phyloP scores from a whole-genome alignment of 1,140 invertebrate species.

The Aphaenogaster ashmeadi region DNA sequence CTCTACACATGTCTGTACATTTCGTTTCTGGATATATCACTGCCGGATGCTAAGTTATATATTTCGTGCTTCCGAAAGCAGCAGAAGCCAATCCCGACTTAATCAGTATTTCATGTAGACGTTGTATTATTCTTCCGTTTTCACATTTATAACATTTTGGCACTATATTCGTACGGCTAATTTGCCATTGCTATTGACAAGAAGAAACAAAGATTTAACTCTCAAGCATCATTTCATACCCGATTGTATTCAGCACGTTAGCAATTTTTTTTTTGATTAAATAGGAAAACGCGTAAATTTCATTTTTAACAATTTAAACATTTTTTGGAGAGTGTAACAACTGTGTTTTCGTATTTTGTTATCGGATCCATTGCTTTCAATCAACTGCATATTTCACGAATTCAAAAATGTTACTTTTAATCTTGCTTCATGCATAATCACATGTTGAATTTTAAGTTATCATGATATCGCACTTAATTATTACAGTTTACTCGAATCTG shows the following conservation, averaged over 20 bases:
- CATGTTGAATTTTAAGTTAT: not conserved
- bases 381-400: not conserved
- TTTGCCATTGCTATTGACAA: not conserved
- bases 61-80: conserved; percentile 34
- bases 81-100: not conserved
- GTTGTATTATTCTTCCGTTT: not conserved
- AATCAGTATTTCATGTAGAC: conserved; percentile 40
- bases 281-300: not conserved
- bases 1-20: not conserved
- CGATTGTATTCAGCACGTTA: not conserved
- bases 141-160: conserved; percentile 1
- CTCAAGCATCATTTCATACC: not conserved
- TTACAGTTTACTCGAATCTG: not conserved
- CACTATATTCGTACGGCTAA: not conserved
- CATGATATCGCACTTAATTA: not conserved
- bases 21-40: conserved; percentile 21
- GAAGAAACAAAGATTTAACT: not conserved
- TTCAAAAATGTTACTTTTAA: not conserved
- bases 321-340: not conserved
- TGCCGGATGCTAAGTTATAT: conserved; percentile 34
- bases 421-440: not conserved
- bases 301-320: not conserved
- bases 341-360: not conserved
- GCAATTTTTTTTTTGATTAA: not conserved
- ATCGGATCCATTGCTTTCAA: not conserved